Percentiles rank a stretch among this genome's conserved stretches.
Evolutionary conservation across 1,140 invertebrate species (phyloP).

Genomic region (Cherax quadricarinatus): DNA sequence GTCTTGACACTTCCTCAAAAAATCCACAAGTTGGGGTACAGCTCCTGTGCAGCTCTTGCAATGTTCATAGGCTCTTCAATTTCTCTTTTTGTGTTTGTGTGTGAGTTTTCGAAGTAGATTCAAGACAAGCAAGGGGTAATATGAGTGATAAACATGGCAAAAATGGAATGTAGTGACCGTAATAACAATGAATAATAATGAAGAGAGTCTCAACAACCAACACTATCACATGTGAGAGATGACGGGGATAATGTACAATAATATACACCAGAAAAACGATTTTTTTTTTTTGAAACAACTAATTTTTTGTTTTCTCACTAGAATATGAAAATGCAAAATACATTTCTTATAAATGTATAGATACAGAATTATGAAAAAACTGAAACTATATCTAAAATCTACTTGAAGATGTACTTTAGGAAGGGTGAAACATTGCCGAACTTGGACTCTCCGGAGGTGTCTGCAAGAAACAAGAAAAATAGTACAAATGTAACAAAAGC

Average conservation of each 20-base stretch:
- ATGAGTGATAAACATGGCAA: neutral
- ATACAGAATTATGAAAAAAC: conserved; percentile 48
- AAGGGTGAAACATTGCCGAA: neutral
- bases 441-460: conserved; percentile 60
- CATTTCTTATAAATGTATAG: conserved; percentile 66
- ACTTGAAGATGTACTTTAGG: conserved; percentile 43
- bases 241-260: conserved; percentile 50
- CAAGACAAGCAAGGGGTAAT: neutral
- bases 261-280: conserved; percentile 42
- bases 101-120: conserved; percentile 13
- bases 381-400: neutral
- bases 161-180: conserved; percentile 13
- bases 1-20: neutral
- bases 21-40: neutral
- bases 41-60: neutral
- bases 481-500: conserved; percentile 1
- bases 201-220: conserved; percentile 46
- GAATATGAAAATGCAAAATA: conserved; percentile 71
- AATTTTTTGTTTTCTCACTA: conserved; percentile 43
- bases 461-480: conserved; percentile 36
- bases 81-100: neutral
- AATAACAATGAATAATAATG: conserved; percentile 50
- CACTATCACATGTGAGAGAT: conserved; percentile 45
- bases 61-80: neutral
- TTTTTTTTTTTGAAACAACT: conserved; percentile 20